Evolutionary conservation across 1,140 invertebrate genomes (phyloP).

Genomic region (Phortica variegata): DNA sequence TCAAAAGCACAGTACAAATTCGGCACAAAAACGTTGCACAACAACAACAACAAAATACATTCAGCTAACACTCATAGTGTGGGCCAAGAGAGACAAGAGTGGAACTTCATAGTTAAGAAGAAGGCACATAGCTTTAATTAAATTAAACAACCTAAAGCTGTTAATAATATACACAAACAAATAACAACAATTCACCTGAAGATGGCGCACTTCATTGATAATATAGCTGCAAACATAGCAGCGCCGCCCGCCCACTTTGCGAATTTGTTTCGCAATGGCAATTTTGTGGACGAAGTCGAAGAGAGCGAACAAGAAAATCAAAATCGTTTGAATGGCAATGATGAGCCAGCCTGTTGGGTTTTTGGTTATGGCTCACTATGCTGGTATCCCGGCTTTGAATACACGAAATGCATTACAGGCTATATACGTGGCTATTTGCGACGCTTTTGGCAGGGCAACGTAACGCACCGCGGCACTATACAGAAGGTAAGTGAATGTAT

Average conservation of each 20-base stretch:
- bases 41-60: background rate
- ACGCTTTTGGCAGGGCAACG: slow-evolving; percentile 86
- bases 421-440: slow-evolving; percentile 69
- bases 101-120: too few relatives aligned
- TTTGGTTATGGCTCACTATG: slow-evolving; percentile 86
- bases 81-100: too few relatives aligned
- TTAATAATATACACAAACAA: too few relatives aligned
- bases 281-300: slow-evolving; percentile 29
- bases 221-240: slow-evolving; percentile 9
- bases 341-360: slow-evolving; percentile 64
- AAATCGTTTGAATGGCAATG: slow-evolving; percentile 14
- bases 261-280: slow-evolving; percentile 41
- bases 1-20: too few relatives aligned
- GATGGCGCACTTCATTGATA: slow-evolving; percentile 42
- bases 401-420: slow-evolving; percentile 69
- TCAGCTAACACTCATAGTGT: background rate
- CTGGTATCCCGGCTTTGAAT: slow-evolving; percentile 84
- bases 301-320: slow-evolving; percentile 15
- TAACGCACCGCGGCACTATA: slow-evolving; percentile 74
- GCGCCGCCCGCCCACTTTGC: slow-evolving; percentile 42
- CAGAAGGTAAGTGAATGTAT: slow-evolving; percentile 66
- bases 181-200: slow-evolving; percentile 7
- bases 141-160: background rate
- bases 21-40: slow-evolving; percentile 3
- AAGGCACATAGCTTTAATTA: background rate